These are phyloP conservation scores for Drosophila truncata DNA, from an alignment of 1,140 invertebrate species.

Conservation along the genomic window DNA sequence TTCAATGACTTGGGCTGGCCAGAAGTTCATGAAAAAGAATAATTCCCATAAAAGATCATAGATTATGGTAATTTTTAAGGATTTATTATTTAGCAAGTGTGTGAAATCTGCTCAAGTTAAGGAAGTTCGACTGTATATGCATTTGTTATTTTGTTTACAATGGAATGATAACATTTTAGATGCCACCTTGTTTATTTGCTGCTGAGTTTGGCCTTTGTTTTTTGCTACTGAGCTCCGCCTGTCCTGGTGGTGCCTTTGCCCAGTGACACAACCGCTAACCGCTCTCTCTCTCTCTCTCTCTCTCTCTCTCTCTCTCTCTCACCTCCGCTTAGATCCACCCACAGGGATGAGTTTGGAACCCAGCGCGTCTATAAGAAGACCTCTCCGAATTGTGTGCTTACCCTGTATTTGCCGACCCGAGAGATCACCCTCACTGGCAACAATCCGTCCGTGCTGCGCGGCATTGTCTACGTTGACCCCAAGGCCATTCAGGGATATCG, in stretches of 20 bases:
- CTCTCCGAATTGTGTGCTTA: constrained; percentile 93
- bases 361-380: constrained; percentile 87
- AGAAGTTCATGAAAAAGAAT: no score
- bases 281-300: neutral
- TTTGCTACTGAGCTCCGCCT: neutral
- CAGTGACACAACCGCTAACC: neutral
- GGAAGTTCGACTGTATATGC: constrained; percentile 1
- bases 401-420: constrained; percentile 91
- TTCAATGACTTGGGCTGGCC: neutral
- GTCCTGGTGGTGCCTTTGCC: neutral
- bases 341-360: constrained; percentile 76
- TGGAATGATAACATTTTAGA: constrained; percentile 11
- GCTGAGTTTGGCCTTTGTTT: constrained; percentile 19
- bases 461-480: constrained; percentile 92
- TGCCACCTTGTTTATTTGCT: constrained; percentile 15
- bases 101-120: no score
- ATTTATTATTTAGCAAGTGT: no score
- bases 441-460: constrained; percentile 91
- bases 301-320: no score
- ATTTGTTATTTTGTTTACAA: neutral
- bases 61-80: no score
- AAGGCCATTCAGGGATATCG: constrained; percentile 88
- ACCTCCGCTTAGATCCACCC: constrained; percentile 30
- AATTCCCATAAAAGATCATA: no score
- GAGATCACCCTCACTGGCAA: constrained; percentile 91